Evolutionary conservation across 2,113 vertebrate genomes (phyloP), one percentile per base, ranked within the genome.

Genomic region (Takifugu bimaculatus): DNA sequence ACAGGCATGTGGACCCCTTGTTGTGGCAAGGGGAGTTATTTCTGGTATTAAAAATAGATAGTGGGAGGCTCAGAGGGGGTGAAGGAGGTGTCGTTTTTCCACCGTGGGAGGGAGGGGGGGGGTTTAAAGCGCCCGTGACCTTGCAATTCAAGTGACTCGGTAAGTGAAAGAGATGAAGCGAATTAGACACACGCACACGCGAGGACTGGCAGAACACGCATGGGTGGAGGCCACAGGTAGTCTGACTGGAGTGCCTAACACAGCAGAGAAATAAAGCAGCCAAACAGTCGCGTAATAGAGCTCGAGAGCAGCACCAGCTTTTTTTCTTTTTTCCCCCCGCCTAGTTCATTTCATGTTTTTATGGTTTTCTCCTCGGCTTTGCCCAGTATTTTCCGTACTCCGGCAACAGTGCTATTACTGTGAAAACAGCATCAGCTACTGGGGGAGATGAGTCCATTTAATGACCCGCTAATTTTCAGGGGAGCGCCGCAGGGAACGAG

Each of bases 1-100:
- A 83, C 82, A 84, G 83, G 83, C 85, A 89, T 84, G 80, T 61
- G 57, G 70, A 80, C 80, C 83, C 83, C 83, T 79, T 88, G 88
- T 87, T 80, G 81, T 65, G 82, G 80, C 77, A 63, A 60, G 67
- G 68, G 77, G 67, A 87, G 85, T 78, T 85, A 86, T 88, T 84
- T 78, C 77, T 85, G 81, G 83, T 85, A 88, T 87, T 88, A 87
- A 87, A 89, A 89, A 87, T 87, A 90, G 87, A 89, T 81, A 77
- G 79, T 70, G 63, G 70, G 81, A 87, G 84, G 77, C 84, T 80
- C 72, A 76, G 87, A 48, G 15, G 45, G 45, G 83, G 74, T 71
- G 70, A 68, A 45, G 58, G 55, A 66, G 65, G 78, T 76, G 71
- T 84, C 60, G 74, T 83, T 85, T 20, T 87, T 89, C 73, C 68